A percentile compares a stretch with the other conserved stretches of the same genome.
Evolutionary conservation across 2,888 invertebrate genomes (phyloP).

Genomic region (Aproaerema taeniolella): DNA sequence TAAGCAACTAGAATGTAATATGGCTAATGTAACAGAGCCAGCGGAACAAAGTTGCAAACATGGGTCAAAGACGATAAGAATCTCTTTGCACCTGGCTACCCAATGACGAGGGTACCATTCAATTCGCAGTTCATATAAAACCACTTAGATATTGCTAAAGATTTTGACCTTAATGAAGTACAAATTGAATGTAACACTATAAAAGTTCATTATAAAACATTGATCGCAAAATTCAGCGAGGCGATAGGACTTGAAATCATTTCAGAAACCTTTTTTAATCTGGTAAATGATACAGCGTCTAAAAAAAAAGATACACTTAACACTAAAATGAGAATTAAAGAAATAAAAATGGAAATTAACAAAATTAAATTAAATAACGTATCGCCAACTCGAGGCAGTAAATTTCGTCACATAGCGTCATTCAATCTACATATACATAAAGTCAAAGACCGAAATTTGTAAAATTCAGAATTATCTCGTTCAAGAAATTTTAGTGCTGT

Average conservation of each 20-base stretch:
- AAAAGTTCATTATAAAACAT: constrained; percentile 2
- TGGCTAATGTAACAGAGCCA: background rate
- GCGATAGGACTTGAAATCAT: no score
- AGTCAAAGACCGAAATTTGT: background rate
- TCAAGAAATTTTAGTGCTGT: constrained; percentile 3
- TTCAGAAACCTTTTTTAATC: background rate
- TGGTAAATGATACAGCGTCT: no score
- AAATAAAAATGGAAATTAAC: no score
- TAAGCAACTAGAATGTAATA: background rate
- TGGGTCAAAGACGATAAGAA: constrained; percentile 18
- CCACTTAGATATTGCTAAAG: constrained; percentile 6
- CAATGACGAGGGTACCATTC: constrained; percentile 13
- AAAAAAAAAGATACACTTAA: no score
- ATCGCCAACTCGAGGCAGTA: background rate
- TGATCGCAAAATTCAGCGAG: background rate
- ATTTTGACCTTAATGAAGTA: constrained; percentile 3
- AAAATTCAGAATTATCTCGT: constrained; percentile 5
- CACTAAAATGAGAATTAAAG: background rate
- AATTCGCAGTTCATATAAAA: constrained; percentile 20
- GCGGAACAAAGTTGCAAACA: constrained; percentile 11
- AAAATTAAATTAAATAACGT: no score
- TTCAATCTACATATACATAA: background rate
- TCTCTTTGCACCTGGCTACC: constrained; percentile 24
- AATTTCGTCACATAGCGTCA: background rate
- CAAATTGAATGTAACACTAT: constrained; percentile 7